Evolutionary conservation across 2,113 vertebrate species (phyloP), one percentile per base, ranked within the genome.

Genomic region (Vulpes lagopus): DNA sequence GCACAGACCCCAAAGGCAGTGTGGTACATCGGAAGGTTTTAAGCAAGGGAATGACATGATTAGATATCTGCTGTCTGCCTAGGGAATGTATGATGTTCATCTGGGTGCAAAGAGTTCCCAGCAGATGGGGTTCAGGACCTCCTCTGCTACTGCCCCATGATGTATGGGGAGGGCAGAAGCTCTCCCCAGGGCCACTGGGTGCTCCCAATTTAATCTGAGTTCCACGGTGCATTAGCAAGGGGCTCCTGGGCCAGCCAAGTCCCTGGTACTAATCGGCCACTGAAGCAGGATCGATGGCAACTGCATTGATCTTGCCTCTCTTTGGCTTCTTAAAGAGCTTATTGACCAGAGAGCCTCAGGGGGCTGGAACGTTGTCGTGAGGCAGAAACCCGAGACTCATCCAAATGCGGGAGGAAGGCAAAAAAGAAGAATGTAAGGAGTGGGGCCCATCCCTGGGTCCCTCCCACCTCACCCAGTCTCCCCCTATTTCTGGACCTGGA

Each of bases 241-340:
- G 74, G 76, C 94, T 97, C 65, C 94, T 2, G 6, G 87, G 69
- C 92, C 71, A 38, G 71, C 38, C 17, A 1, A 27, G 38, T 83
- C 94, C 90, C 69, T n/a, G 90, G 27, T 82, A 82, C 94, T 96
- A 96, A 98, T 95, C 65, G 2, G 95, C 78, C 0, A 9, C 71
- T 15, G 78, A 85, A 91, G 79, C 4, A 0, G 69, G 57, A 96
- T 98, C 96, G 3, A 98, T 97, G 94, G 73, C 78, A 51, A 60
- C 80, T 62, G 84, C 73, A 97, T 96, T 85, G 98, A 98, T 97
- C 96, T 19, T 16, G 79, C 95, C 62, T 98, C 90, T 97, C 89
- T 93, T 95, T 30, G 87, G 95, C 96, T 97, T 51, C 88, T 93
- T 98, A 94, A 96, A 97, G 96, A 96, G 97, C 78, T 97, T 98